phyloP scores from a whole-genome alignment of 2,113 vertebrate species.

The Pygoscelis adeliae region DNA sequence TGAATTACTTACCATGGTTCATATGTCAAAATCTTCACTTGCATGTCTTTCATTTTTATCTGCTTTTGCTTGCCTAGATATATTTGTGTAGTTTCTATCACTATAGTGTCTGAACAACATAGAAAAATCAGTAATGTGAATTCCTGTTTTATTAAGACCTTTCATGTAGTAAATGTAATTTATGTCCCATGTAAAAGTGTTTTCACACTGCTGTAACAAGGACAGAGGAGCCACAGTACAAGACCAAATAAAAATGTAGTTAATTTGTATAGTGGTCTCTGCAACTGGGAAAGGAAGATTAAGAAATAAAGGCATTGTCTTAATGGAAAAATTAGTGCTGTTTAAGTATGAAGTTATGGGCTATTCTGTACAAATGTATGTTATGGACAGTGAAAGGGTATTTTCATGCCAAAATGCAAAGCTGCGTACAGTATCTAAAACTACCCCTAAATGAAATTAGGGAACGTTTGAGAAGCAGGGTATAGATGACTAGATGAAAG shows the following conservation, averaged over 20 bases:
- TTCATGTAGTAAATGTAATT: neutral
- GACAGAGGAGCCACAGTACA: neutral
- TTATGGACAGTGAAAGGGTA: neutral
- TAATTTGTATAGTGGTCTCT: neutral
- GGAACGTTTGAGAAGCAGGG: neutral
- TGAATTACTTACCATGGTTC: neutral
- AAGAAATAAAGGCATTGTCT: neutral
- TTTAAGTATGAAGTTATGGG: neutral
- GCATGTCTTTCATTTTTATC: neutral
- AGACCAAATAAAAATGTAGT: neutral
- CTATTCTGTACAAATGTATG: neutral
- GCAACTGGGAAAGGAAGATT: neutral
- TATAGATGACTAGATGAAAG: neutral
- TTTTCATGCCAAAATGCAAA: neutral
- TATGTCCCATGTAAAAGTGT: neutral
- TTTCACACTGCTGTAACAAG: neutral
- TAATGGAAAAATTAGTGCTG: neutral
- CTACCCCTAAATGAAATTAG: neutral
- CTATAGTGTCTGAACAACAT: neutral
- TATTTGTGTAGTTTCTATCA: neutral
- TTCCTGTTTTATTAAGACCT: neutral
- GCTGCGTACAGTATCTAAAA: neutral
- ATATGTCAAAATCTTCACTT: neutral
- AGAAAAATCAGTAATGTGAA: neutral
- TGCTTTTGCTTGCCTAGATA: neutral